These are phyloP conservation scores for Orthonevra nobilis DNA, from an alignment of 2,888 invertebrate species.

Conservation along the genomic window DNA sequence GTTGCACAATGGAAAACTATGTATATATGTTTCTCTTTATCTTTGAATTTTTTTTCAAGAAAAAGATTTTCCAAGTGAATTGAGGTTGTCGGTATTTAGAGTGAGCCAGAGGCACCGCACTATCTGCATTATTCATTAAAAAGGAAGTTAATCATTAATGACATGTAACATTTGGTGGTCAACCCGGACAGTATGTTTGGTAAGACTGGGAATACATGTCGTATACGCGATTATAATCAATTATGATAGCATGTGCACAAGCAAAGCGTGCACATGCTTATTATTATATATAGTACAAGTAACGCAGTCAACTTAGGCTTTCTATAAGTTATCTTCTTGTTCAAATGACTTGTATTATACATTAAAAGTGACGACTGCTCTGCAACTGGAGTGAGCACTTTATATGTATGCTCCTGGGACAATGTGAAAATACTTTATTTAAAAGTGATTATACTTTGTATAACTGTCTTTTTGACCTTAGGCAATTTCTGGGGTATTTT, in stretches of 20 bases:
- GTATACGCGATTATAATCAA: conserved; percentile 28
- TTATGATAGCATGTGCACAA: no score
- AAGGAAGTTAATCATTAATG: conserved; percentile 21
- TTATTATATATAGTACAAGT: no score
- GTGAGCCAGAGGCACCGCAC: neutral
- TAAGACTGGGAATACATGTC: conserved; percentile 10
- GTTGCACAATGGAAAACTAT: conserved; percentile 19
- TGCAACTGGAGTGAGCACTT: no score
- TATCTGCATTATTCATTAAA: conserved; percentile 14
- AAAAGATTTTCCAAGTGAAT: conserved; percentile 14
- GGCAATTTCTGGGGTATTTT: neutral
- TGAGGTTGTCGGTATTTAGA: neutral
- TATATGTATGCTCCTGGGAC: no score
- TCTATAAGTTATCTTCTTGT: no score
- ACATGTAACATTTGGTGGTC: conserved; percentile 4
- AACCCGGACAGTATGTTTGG: no score
- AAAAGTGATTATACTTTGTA: no score
- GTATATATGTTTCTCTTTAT: no score
- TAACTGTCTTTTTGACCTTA: conserved; percentile 23
- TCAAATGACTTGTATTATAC: no score
- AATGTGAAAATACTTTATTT: conserved; percentile 5
- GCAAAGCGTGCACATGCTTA: no score
- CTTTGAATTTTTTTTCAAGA: neutral
- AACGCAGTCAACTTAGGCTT: no score
- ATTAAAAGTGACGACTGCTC: no score